Evolutionary conservation across 2,888 invertebrate species (phyloP), one percentile per base, ranked within the genome.

Genomic region (Tryphoninae sp.): DNA sequence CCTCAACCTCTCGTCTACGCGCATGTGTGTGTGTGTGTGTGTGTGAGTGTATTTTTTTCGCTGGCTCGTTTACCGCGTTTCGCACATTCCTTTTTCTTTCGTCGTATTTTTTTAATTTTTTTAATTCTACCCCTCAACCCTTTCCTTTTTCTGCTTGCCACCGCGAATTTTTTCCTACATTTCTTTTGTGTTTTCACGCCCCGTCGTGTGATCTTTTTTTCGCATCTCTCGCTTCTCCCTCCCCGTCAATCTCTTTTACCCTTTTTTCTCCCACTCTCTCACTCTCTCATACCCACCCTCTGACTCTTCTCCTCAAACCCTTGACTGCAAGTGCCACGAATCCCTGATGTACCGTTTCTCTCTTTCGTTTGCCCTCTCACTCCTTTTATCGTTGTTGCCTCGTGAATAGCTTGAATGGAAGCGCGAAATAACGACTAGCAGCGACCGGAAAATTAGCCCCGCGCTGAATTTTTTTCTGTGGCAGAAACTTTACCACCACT

Each of bases 61-160:
- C 16, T 23, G 42, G 64, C 76, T 73, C 80, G 79, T 78, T 83
- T 80, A 45, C 74, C 64, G 58, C 61, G 49, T 33, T 59, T 71
- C 65, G 58, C 71, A 71, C 55, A 8, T 61, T 65, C 59, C 51
- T 67, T 78, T 59, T 67, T 61, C 19, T 61, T 9, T 26, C 16
- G 9, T 42, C 49, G 19, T 40, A 58, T 73, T 59, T 59, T 58
- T 42, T 23, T 16, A 33, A 64, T 65, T 61, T 74, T 62, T 45
- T 16, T 51, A 19, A 26, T 67, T 42, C 9, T 2, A 55, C 40
- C 58, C 51, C 51, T 55, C 26, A 45, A 26, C 42, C 45, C 42
- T 42, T 42, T 64, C 11, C 64, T 64, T 11, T 64, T 26, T 26
- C 13, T 64, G 11, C 19, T 42, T 42, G 42, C 33, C 19, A 64